Base-by-base conservation (phyloP, 2,113 vertebrate species). In the Plecturocebus donacophilus region DNA sequence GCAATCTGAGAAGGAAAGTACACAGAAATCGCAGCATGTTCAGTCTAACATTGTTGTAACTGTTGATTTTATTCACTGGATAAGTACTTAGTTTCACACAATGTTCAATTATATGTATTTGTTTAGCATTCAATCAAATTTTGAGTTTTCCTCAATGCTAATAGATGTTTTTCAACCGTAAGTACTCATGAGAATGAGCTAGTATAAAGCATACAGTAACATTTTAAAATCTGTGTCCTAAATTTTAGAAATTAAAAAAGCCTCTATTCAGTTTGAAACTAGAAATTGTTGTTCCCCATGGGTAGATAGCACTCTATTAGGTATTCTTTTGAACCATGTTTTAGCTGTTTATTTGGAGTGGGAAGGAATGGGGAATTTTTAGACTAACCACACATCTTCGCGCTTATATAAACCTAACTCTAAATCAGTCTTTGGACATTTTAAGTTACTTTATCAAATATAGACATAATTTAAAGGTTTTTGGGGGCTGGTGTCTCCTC, bases 81-180 rank as follows among this genome's bases (percentile, higher is more conserved):
- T 94, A 90, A 96, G 68, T 75, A 75, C 49, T 90, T 94, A 49
- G 19, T 71, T 90, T 87, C 38, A 80, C 25, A 81, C 85, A 81
- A 64, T 61, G 45, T 66, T 89, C 93, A 92, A 84, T 81, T 92
- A 80, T 71, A 73, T 86, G 35, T 85, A 92, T 98, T 94, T 64
- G 10, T 40, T 97, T 76, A 86, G 19, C 88, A 80, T 84, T 97
- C 80, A 81, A n/a, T 87, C 97, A 95, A 79, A 95, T 73, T 95
- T 94, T 94, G 87, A 80, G 45, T 79, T 95, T 95, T 91, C 13
- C 45, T 64, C n/a, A 47, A 64, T 75, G 80, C 49, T 87, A 90
- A 80, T 84, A 84, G 91, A 54, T 83, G 16, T 12, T 91, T 87
- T 93, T 95, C 66, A 89, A 75, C 71, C 68, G 0, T 83, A 77